These are phyloP conservation scores for Babyrousa celebensis DNA, from an alignment of 2,797 vertebrate species.

Conservation along the genomic window DNA sequence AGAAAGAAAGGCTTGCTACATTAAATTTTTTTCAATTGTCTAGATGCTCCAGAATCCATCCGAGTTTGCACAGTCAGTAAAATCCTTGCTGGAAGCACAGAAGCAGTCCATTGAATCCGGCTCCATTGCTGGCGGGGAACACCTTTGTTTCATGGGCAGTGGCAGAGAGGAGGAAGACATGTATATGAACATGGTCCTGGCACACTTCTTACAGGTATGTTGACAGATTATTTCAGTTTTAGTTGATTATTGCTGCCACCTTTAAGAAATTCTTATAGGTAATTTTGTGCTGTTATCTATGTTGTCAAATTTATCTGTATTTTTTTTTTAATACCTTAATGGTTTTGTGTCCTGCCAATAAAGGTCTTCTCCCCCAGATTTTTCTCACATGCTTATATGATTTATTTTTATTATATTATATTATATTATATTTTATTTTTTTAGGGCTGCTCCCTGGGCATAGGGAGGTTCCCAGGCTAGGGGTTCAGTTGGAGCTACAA, in stretches of 20 bases:
- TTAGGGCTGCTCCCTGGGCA: no score
- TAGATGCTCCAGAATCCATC: conserved; percentile 99
- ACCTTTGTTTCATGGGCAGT: conserved; percentile 99
- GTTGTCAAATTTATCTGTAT: not conserved
- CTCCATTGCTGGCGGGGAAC: conserved; percentile 97
- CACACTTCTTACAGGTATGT: conserved; percentile 98
- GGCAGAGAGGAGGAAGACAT: conserved; percentile 99
- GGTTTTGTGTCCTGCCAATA: conserved; percentile 59
- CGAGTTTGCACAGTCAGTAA: conserved; percentile 98
- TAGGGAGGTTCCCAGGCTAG: no score
- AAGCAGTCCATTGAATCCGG: conserved; percentile 98
- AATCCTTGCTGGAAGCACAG: conserved; percentile 99
- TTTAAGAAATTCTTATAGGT: not conserved
- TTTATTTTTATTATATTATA: not conserved
- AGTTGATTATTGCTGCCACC: not conserved
- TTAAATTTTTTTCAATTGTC: not conserved
- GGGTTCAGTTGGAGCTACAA: no score
- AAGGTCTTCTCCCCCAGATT: not conserved
- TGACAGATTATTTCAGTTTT: not conserved
- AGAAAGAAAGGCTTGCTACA: not conserved
- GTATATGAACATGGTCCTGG: conserved; percentile 99
- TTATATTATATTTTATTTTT: no score
- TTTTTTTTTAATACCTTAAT: conserved; percentile 33
- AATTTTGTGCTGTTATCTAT: conserved; percentile 24
- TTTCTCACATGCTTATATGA: conserved; percentile 38